Evolutionary conservation across 2,797 vertebrate species (phyloP).

Genomic region (Potorous gilbertii): DNA sequence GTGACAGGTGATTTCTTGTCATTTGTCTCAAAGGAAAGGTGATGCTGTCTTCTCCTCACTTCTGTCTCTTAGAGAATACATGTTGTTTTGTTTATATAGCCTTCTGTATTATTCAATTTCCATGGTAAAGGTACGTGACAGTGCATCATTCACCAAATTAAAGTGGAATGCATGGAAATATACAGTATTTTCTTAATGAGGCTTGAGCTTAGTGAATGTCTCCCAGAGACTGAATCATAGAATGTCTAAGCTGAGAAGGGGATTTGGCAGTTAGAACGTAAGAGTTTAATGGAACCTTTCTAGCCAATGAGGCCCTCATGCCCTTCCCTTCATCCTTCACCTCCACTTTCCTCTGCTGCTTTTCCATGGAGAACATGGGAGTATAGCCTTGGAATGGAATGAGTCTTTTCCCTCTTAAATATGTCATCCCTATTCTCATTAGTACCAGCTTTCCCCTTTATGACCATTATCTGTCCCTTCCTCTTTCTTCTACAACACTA

Average conservation of each 20-base stretch:
- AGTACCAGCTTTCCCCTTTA: background rate
- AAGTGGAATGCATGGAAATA: background rate
- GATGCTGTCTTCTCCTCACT: background rate
- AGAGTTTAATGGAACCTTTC: background rate
- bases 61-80: background rate
- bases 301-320: background rate
- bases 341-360: background rate
- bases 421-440: rapidly evolving
- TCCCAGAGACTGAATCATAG: background rate
- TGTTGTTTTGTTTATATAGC: background rate
- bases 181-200: background rate
- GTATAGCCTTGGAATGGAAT: background rate
- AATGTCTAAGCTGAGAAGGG: background rate
- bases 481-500: background rate
- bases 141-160: background rate
- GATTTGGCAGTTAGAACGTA: background rate
- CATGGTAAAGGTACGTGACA: background rate
- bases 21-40: background rate
- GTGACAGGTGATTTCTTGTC: background rate
- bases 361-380: background rate
- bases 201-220: background rate
- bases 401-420: background rate
- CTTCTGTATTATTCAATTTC: background rate
- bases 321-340: background rate
- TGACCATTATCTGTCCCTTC: background rate